phyloP scores from a whole-genome alignment of 2,888 invertebrate genomes.

The Chaetoderma sp. region DNA sequence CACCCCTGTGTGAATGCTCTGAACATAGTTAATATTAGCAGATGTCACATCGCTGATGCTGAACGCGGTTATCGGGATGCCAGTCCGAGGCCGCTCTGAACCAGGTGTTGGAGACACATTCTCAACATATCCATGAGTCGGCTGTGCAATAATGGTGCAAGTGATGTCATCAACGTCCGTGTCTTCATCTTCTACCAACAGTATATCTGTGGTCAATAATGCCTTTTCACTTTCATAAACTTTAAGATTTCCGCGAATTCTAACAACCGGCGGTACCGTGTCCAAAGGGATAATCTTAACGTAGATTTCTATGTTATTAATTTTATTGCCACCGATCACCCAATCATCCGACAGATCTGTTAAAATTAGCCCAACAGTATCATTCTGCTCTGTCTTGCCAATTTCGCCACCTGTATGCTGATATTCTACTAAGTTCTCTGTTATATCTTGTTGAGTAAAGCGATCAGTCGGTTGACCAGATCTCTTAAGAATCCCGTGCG shows the following conservation, averaged over 20 bases:
- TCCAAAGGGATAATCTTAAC: slow-evolving; percentile 64
- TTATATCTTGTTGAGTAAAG: slow-evolving; percentile 64
- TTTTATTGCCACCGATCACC: slow-evolving; percentile 50
- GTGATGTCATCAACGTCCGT: slow-evolving; percentile 56
- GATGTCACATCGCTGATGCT: slow-evolving; percentile 54
- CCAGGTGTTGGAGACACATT: slow-evolving; percentile 64
- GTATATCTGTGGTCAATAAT: slow-evolving; percentile 50
- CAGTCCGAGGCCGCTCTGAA: slow-evolving; percentile 59
- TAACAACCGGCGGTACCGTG: slow-evolving; percentile 59
- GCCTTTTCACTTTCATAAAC: slow-evolving; percentile 62
- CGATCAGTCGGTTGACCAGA: slow-evolving; percentile 45
- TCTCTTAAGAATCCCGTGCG: slow-evolving; percentile 50
- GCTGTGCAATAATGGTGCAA: slow-evolving; percentile 62
- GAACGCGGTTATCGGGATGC: slow-evolving; percentile 64
- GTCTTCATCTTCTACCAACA: slow-evolving; percentile 63
- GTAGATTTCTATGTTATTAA: slow-evolving; percentile 51
- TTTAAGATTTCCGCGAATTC: slow-evolving; percentile 44
- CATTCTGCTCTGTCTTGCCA: slow-evolving; percentile 47
- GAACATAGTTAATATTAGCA: slow-evolving; percentile 65
- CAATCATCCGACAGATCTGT: slow-evolving; percentile 55
- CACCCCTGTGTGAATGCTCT: slow-evolving; percentile 67
- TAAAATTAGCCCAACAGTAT: slow-evolving; percentile 59
- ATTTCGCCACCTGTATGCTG: slow-evolving; percentile 64
- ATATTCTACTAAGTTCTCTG: slow-evolving; percentile 53
- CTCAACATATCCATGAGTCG: slow-evolving; percentile 65